Conservation (phyloP, 2,888 invertebrate species). For the Lissocephala sabroskyi region DNA sequence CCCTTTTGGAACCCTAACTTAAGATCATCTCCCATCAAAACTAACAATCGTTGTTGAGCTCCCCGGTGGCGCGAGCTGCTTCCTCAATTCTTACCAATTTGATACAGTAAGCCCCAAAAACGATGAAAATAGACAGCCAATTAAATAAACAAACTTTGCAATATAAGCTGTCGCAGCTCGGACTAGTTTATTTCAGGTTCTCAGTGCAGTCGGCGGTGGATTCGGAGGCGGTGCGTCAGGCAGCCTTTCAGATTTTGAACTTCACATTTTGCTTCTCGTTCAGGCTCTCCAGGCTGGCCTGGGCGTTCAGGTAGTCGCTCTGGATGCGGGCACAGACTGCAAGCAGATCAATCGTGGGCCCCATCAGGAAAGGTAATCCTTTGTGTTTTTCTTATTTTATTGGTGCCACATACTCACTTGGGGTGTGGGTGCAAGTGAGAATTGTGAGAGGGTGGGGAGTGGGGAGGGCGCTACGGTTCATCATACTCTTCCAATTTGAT, state of each 20-base stretch:
- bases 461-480: constrained; percentile 47
- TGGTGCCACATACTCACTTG: too few relatives aligned
- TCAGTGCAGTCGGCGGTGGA: too few relatives aligned
- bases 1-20: constrained; percentile 24
- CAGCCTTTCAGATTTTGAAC: constrained; percentile 42
- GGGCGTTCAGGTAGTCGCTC: constrained; percentile 60
- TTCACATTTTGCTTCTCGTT: constrained; percentile 62
- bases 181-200: background rate
- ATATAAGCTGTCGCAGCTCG: constrained; percentile 42
- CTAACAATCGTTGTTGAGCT: constrained; percentile 35
- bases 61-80: constrained; percentile 48
- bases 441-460: background rate
- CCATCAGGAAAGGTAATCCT: background rate
- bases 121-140: constrained; percentile 13
- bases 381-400: background rate
- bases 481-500: constrained; percentile 70
- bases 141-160: constrained; percentile 23
- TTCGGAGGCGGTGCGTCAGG: background rate
- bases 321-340: constrained; percentile 68
- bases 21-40: constrained; percentile 24
- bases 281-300: constrained; percentile 64
- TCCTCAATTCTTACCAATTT: constrained; percentile 27
- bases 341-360: too few relatives aligned
- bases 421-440: background rate
- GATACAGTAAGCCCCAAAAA: constrained; percentile 27